phyloP scores from a whole-genome alignment of 2,113 vertebrate species.

The Platysternon megacephalum region DNA sequence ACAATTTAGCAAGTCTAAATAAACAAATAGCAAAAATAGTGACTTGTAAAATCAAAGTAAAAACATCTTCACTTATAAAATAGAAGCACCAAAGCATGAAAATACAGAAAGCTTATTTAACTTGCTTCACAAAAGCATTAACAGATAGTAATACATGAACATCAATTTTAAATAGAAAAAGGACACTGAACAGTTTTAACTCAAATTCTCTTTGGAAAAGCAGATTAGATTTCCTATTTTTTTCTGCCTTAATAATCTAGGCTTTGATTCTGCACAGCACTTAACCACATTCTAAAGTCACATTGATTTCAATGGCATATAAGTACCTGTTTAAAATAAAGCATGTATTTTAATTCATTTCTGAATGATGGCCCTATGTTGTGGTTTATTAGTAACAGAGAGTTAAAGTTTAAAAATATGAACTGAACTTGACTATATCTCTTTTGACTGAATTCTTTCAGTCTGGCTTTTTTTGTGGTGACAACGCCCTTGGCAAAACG shows the following conservation, averaged over 20 bases:
- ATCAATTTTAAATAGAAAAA: background rate
- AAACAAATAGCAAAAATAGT: background rate
- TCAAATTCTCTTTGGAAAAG: background rate
- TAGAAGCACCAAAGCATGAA: background rate
- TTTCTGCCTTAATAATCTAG: background rate
- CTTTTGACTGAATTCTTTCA: background rate
- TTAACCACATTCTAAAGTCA: background rate
- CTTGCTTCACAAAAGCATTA: background rate
- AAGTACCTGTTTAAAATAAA: background rate
- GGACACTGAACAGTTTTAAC: background rate
- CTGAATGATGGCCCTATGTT: background rate
- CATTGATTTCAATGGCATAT: background rate
- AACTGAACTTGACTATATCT: background rate
- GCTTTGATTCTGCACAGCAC: background rate
- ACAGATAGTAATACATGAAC: background rate
- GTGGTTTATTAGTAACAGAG: background rate
- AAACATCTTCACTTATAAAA: background rate
- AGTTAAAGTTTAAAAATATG: background rate
- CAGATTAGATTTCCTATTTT: background rate
- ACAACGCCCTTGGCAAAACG: background rate
- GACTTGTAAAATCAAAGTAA: background rate
- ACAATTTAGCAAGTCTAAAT: background rate
- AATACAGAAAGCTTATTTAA: background rate
- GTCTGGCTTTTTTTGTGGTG: fast-evolving
- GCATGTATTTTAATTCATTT: background rate